phyloP scores from a whole-genome alignment of 2,113 vertebrate genomes.

The Albula goreensis region DNA sequence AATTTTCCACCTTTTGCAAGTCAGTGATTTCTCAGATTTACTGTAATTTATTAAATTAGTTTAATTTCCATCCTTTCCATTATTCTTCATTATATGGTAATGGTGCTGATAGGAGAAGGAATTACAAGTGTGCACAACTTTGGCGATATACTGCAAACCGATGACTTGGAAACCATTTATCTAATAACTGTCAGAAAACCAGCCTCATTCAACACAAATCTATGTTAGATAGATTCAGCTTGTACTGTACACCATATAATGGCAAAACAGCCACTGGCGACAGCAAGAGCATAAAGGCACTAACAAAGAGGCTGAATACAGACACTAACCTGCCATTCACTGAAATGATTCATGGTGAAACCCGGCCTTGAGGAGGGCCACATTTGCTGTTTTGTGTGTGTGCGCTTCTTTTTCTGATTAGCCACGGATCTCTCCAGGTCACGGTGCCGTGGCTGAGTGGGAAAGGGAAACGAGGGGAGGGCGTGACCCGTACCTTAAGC shows the following conservation, averaged over 20 bases:
- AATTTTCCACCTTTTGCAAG: no score
- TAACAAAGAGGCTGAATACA: not conserved
- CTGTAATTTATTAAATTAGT: not conserved
- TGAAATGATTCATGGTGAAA: not conserved
- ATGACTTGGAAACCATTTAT: not conserved
- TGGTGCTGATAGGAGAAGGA: no score
- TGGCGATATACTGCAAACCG: not conserved
- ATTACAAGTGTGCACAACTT: no score
- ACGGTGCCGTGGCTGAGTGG: not conserved
- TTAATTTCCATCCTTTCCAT: not conserved
- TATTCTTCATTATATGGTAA: not conserved
- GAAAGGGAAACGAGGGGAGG: not conserved
- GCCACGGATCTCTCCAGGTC: not conserved
- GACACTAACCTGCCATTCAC: not conserved
- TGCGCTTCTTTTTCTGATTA: not conserved
- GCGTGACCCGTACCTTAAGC: slow-evolving; percentile 56
- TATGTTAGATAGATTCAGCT: not conserved
- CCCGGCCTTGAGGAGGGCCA: not conserved
- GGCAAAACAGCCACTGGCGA: not conserved
- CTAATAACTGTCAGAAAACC: not conserved
- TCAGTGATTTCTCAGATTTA: not conserved
- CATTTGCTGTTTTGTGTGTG: not conserved
- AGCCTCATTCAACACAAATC: not conserved
- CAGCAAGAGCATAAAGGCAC: not conserved
- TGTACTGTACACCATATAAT: not conserved